phyloP scores from a whole-genome alignment of 2,888 invertebrate species.

The Pardosa pseudoannulata region DNA sequence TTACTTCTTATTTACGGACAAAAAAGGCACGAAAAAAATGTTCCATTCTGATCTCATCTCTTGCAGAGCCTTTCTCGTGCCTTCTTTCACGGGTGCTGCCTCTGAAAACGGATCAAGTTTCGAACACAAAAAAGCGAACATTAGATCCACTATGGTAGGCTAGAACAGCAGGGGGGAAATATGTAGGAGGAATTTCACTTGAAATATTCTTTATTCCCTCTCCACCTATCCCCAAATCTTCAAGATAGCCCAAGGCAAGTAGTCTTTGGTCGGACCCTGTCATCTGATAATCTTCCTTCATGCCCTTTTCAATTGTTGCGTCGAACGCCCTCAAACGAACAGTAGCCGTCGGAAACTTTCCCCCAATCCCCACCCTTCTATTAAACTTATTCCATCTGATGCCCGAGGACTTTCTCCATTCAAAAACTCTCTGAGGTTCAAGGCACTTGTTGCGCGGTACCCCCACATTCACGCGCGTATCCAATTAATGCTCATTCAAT shows the following conservation, averaged over 20 bases:
- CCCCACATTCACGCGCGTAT: slow-evolving; percentile 33
- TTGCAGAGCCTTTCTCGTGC: neutral
- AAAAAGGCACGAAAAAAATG: neutral
- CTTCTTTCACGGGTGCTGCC: neutral
- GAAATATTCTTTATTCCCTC: no score
- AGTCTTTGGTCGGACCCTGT: slow-evolving; percentile 34
- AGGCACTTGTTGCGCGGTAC: slow-evolving; percentile 5
- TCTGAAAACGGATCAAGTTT: slow-evolving; percentile 55
- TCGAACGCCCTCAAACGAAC: slow-evolving; percentile 40
- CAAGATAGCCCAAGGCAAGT: slow-evolving; percentile 51
- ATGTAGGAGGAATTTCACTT: slow-evolving; percentile 40
- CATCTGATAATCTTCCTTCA: slow-evolving; percentile 50
- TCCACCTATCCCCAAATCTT: neutral
- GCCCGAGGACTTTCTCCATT: neutral
- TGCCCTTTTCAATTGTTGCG: slow-evolving; percentile 53
- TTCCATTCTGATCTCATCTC: slow-evolving; percentile 22
- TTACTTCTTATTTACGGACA: slow-evolving; percentile 12
- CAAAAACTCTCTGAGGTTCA: neutral
- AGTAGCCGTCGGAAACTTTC: neutral
- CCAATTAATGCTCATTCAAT: slow-evolving; percentile 65
- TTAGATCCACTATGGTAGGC: neutral
- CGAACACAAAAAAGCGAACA: slow-evolving; percentile 19
- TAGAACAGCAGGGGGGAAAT: neutral
- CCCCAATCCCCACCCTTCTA: neutral
- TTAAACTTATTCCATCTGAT: neutral